These are phyloP conservation scores for Papilio gigon DNA, from an alignment of 2,888 invertebrate species.

Conservation along the genomic window DNA sequence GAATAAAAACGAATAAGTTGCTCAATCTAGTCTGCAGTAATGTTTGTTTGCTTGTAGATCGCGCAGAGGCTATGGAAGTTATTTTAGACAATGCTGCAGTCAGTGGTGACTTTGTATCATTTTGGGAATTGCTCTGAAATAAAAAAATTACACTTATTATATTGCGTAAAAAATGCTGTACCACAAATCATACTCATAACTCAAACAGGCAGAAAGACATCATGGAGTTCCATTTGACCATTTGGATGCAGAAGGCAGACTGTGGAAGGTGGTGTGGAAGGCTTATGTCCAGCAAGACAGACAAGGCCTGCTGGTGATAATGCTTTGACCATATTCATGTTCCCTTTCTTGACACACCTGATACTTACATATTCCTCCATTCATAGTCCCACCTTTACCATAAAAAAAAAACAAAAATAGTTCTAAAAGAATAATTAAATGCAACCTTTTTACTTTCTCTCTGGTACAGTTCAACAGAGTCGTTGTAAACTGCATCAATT, in stretches of 20 bases:
- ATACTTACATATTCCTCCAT: too few relatives aligned
- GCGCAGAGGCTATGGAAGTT: slow-evolving; percentile 34
- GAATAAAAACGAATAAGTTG: slow-evolving; percentile 71
- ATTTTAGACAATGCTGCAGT: slow-evolving; percentile 53
- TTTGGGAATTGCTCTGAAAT: slow-evolving; percentile 39
- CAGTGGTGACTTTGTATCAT: slow-evolving; percentile 54
- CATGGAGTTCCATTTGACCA: not conserved
- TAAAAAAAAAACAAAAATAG: too few relatives aligned
- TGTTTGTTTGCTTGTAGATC: slow-evolving; percentile 51
- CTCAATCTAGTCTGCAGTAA: slow-evolving; percentile 57
- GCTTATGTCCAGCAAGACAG: too few relatives aligned
- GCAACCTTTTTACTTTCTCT: slow-evolving; percentile 45
- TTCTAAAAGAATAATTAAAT: too few relatives aligned
- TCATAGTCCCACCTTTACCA: too few relatives aligned
- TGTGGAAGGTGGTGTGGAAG: too few relatives aligned
- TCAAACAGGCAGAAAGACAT: not conserved
- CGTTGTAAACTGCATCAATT: slow-evolving; percentile 59
- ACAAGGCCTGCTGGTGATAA: too few relatives aligned
- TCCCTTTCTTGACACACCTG: too few relatives aligned
- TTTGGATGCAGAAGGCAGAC: too few relatives aligned
- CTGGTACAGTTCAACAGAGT: slow-evolving; percentile 60
- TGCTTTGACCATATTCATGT: too few relatives aligned
- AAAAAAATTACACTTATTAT: not conserved
- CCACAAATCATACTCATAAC: too few relatives aligned
- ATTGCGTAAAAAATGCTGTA: not conserved